Conservation (phyloP, 2,113 vertebrate species). For the Tachysurus vachellii region DNA sequence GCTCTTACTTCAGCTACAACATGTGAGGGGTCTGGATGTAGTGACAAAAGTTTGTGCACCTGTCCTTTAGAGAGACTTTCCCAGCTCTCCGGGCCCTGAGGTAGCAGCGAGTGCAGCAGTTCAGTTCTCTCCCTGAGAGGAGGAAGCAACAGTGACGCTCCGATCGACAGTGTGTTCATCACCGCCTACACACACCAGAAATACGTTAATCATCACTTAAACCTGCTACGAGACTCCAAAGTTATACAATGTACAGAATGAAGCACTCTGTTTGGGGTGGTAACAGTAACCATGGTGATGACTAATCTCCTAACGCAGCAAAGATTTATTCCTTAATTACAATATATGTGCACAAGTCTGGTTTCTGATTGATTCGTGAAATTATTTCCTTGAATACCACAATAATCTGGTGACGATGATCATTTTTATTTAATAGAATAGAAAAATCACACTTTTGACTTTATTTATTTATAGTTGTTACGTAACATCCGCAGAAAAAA, state of each 20-base stretch:
- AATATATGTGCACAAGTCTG: not conserved
- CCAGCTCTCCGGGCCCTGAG: constrained; percentile 95
- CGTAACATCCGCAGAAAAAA: not conserved
- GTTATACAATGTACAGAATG: not conserved
- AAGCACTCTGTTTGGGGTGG: not conserved
- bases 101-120: constrained; percentile 92
- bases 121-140: constrained; percentile 94
- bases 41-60: constrained; percentile 68
- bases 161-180: constrained; percentile 93
- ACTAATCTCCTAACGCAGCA: not conserved
- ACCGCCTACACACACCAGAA: constrained; percentile 79
- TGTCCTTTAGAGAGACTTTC: constrained; percentile 97
- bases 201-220: not conserved
- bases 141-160: constrained; percentile 93
- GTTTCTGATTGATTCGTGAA: not conserved
- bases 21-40: too few relatives aligned
- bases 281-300: not conserved
- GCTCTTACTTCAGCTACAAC: too few relatives aligned
- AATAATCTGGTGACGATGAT: not conserved
- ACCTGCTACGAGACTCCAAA: not conserved
- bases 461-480: not conserved
- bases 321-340: not conserved
- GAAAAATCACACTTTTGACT: not conserved
- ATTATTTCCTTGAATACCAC: not conserved
- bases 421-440: not conserved